phyloP scores from a whole-genome alignment of 2,797 vertebrate genomes.

The Erethizon dorsatum region DNA sequence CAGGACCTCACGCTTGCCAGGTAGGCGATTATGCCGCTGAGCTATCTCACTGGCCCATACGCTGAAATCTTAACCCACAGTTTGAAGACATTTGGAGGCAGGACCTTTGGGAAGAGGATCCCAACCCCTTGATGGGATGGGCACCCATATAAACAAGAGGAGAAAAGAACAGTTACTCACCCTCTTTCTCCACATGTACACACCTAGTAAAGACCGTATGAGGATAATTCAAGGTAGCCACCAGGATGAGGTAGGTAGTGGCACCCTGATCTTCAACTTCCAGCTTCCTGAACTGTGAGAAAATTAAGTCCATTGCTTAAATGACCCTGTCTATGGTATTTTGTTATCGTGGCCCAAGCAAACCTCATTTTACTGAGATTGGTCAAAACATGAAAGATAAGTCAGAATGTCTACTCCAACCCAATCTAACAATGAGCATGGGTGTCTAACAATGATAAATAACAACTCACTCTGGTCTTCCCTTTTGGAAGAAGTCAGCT shows the following conservation, averaged over 20 bases:
- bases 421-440: neutral
- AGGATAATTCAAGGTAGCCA: neutral
- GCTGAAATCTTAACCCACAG: neutral
- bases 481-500: conserved; percentile 75
- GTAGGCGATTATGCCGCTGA: too few relatives aligned
- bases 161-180: fast-evolving
- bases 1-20: too few relatives aligned
- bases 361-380: conserved; percentile 61
- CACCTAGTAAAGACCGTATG: neutral
- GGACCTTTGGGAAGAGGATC: neutral
- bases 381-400: conserved; percentile 78
- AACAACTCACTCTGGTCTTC: conserved; percentile 49
- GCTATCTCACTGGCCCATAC: too few relatives aligned
- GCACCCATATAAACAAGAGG: too few relatives aligned
- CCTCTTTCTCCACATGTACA: neutral
- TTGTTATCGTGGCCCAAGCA: neutral
- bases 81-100: fast-evolving
- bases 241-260: neutral
- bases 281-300: neutral
- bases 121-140: neutral
- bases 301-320: neutral
- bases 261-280: neutral
- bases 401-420: conserved; percentile 68
- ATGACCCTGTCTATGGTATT: neutral
- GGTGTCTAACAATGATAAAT: conserved; percentile 78